Evolutionary conservation across 2,888 invertebrate genomes (phyloP).

Genomic region (Clitarchus hookeri): DNA sequence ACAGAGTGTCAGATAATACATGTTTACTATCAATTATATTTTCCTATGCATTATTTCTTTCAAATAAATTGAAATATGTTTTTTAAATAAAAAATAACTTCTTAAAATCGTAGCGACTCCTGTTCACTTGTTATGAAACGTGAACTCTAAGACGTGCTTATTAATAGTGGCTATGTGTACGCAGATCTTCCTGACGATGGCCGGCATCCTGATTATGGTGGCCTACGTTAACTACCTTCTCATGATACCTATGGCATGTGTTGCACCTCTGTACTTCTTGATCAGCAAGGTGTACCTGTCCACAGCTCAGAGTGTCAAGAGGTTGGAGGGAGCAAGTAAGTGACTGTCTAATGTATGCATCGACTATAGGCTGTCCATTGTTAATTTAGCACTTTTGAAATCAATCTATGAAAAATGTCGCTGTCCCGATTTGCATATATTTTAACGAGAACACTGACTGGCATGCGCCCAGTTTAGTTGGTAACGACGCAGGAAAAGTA

Average conservation of each 20-base stretch:
- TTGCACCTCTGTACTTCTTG: conserved; percentile 66
- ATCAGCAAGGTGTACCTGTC: conserved; percentile 69
- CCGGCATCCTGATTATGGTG: conserved; percentile 73
- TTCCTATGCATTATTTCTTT: too few species aligned
- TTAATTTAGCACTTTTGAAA: too few species aligned
- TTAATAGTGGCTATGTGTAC: conserved; percentile 12
- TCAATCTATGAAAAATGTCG: too few species aligned
- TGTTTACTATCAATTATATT: not conserved
- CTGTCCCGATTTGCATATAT: too few species aligned
- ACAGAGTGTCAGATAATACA: not conserved
- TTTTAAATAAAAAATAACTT: too few species aligned
- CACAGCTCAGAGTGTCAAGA: conserved; percentile 74
- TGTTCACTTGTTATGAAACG: too few species aligned
- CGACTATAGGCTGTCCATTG: not conserved
- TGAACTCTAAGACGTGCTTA: too few species aligned
- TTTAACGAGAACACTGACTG: too few species aligned
- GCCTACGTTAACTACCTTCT: conserved; percentile 72
- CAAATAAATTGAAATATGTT: too few species aligned
- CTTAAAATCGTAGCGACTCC: too few species aligned
- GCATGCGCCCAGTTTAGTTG: too few species aligned
- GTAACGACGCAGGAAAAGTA: too few species aligned
- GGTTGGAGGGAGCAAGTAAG: conserved; percentile 61
- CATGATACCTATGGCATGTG: conserved; percentile 64
- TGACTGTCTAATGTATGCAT: not conserved
- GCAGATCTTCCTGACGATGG: conserved; percentile 69